Conservation (phyloP, 2,797 vertebrate species). For the Alauda arvensis region DNA sequence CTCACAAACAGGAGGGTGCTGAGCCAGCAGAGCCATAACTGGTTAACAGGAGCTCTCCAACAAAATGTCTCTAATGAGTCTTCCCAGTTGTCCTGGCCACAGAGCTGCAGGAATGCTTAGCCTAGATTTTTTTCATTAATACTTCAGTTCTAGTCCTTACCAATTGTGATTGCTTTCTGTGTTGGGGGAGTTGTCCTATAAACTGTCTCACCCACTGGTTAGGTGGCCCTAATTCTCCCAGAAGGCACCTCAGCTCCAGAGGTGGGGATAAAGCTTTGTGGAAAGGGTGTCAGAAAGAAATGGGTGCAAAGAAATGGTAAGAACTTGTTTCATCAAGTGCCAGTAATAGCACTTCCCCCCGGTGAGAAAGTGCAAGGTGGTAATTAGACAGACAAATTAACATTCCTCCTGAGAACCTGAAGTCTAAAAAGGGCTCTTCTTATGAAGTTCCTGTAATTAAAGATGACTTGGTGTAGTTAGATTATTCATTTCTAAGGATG, state of each 20-base stretch:
- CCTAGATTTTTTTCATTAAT: neutral
- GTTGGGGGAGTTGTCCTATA: neutral
- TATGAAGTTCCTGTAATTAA: slow-evolving; percentile 62
- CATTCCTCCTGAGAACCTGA: slow-evolving; percentile 52
- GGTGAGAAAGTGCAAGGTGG: slow-evolving; percentile 49
- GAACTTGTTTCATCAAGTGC: slow-evolving; percentile 19
- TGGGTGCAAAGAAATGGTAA: slow-evolving; percentile 24
- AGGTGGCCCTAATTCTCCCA: neutral
- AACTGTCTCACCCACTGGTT: neutral
- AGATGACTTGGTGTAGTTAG: slow-evolving; percentile 39
- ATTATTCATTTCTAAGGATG: slow-evolving; percentile 41
- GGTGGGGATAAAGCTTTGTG: neutral
- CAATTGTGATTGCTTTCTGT: neutral
- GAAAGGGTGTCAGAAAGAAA: neutral
- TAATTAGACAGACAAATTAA: slow-evolving; percentile 70
- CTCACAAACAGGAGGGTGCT: neutral
- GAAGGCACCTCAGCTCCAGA: neutral
- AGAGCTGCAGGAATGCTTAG: slow-evolving; percentile 1
- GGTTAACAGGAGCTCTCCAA: slow-evolving; percentile 1
- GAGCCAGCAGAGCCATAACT: slow-evolving; percentile 1
- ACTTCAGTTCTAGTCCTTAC: neutral
- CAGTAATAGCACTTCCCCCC: slow-evolving; percentile 50
- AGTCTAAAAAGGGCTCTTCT: slow-evolving; percentile 49
- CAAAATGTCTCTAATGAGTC: neutral
- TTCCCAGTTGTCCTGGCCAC: neutral